A percentile compares a stretch with the other conserved stretches of the same genome.
phyloP scores from a whole-genome alignment of 2,113 vertebrate genomes.

The Pleuronectes platessa region DNA sequence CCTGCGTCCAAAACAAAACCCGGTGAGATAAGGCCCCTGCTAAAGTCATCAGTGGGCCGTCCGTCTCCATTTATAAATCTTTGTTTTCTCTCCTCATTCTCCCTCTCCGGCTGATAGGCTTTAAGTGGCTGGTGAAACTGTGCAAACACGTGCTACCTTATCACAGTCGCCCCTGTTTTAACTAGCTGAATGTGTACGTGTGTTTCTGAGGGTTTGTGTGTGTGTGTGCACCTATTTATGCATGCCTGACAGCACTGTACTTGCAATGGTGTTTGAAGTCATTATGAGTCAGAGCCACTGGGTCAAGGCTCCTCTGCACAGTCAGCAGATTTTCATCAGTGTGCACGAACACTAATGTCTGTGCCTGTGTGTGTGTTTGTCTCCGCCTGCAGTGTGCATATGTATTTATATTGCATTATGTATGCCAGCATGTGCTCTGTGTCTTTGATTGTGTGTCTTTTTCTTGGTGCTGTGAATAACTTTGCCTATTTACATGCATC shows the following conservation, averaged over 20 bases:
- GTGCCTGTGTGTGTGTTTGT: conserved; percentile 1
- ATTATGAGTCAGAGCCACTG: conserved; percentile 59
- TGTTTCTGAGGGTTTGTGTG: not conserved
- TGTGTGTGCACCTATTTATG: conserved; percentile 21
- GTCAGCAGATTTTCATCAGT: conserved; percentile 63
- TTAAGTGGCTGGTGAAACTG: conserved; percentile 65
- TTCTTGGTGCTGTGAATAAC: conserved; percentile 23
- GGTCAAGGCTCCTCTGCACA: conserved; percentile 65
- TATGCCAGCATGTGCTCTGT: conserved; percentile 10
- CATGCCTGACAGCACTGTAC: conserved; percentile 40
- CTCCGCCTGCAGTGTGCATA: conserved; percentile 6
- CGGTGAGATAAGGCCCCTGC: conserved; percentile 59
- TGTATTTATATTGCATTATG: conserved; percentile 53
- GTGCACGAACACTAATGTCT: conserved; percentile 9
- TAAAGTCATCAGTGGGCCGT: conserved; percentile 50
- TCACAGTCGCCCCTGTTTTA: conserved; percentile 39
- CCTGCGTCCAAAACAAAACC: conserved; percentile 68
- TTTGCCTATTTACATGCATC: conserved; percentile 47
- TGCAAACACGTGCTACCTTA: conserved; percentile 54
- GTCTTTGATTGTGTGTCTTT: conserved; percentile 43
- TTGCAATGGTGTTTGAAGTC: conserved; percentile 56
- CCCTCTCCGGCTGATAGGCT: conserved; percentile 34
- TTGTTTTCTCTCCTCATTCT: conserved; percentile 27
- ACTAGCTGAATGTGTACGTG: conserved; percentile 15
- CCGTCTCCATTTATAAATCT: conserved; percentile 23